Base-by-base conservation (phyloP, 2,888 invertebrate genomes). In the Plebejus melissa region DNA sequence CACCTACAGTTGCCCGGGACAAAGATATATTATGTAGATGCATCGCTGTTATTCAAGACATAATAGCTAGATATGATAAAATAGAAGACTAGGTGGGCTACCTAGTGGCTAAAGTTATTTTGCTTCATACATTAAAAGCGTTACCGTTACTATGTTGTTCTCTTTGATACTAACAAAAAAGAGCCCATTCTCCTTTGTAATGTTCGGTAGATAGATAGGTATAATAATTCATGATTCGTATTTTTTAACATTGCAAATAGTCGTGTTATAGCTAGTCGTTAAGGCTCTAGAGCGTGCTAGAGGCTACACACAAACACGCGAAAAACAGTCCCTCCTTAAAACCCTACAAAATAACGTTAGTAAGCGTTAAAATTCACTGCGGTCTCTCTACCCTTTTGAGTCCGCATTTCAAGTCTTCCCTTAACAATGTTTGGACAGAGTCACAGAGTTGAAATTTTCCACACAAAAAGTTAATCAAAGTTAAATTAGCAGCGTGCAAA, bases 381-480 rank as follows among this genome's bases (percentile, higher is more conserved):
- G 54, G 54, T 54, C 16, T 50, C 16, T 50, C 13, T 54, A 54
- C 54, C 54, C 54, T 4, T 54, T 16, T 22, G 28, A 60, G 60
- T 22, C 60, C 28, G 60, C 28, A 60, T 28, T 28, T 22, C 28
- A 58, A 58, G 58, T 22, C 58, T 22, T 65, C 65, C 32, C 32
- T 60, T 28, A 60, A 28, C 32, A 65, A 65, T 65, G 36, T 65
- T 65, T 32, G 5, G 32, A 65, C 32, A 36, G 50, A 16, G 32
- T 65, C 36, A 65, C 32, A 36, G 50, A 16, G 32, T 65, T 65
- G 32, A 65, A 65, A 65, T 5, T 32, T 32, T 36, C 13, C 65
- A 32, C 32, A 65, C 65, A 65, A 65, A 65, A 65, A 65, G 65
- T 65, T 65, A 36, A 65, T 65, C 65, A 65, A 65, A 65, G 65